A percentile compares a stretch with the other conserved stretches of the same genome.
Conservation (phyloP, 2,797 vertebrate species). For the Pachyuromys duprasi region DNA sequence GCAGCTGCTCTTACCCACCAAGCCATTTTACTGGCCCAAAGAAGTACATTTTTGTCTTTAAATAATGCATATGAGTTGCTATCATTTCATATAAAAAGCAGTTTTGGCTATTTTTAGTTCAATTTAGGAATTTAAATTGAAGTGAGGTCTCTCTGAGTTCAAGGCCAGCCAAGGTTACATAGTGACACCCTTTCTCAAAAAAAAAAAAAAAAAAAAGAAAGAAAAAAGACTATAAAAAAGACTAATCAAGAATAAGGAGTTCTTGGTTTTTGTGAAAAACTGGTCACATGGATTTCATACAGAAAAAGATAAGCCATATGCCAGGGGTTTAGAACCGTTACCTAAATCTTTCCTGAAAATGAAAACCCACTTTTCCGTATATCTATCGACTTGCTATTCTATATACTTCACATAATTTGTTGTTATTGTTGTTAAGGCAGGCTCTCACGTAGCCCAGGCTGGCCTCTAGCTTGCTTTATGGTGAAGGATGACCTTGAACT, state of each 20-base stretch:
- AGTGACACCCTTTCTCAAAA: neutral
- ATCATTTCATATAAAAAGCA: neutral
- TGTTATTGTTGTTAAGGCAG: neutral
- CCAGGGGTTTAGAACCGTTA: neutral
- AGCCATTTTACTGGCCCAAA: neutral
- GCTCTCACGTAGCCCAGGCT: neutral
- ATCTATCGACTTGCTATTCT: slow-evolving; percentile 20
- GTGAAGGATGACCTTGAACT: neutral
- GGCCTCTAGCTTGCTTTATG: neutral
- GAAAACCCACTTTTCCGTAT: slow-evolving; percentile 17
- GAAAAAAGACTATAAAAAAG: neutral
- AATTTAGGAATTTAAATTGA: neutral
- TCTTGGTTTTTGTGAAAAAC: neutral
- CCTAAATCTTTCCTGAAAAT: neutral
- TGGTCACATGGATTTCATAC: neutral
- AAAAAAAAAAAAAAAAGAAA: neutral
- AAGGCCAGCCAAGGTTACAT: neutral
- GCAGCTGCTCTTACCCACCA: neutral
- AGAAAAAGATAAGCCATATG: neutral
- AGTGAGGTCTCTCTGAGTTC: neutral
- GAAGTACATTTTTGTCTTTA: neutral
- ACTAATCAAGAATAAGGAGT: neutral
- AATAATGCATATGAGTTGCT: neutral
- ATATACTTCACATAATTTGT: neutral
- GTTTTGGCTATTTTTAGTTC: neutral